These are phyloP conservation scores for Lasioglossum vierecki DNA, from an alignment of 2,888 invertebrate genomes.

Conservation along the genomic window DNA sequence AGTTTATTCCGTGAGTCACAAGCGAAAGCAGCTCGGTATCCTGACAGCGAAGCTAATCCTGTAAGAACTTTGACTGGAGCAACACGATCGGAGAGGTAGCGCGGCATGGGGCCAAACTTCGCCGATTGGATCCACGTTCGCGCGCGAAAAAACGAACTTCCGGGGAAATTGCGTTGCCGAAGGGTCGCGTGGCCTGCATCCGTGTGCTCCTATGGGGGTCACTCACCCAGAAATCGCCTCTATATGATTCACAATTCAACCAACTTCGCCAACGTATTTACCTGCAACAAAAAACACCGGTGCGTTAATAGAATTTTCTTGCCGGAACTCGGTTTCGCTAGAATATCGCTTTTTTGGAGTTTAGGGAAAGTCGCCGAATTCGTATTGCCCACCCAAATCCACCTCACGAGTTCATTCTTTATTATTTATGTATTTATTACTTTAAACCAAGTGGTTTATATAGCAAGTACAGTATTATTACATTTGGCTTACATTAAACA, in stretches of 20 bases:
- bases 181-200: background rate
- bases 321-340: background rate
- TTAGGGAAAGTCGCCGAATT: background rate
- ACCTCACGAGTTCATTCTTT: background rate
- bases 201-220: background rate
- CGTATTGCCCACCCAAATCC: background rate
- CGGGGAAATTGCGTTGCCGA: constrained; percentile 15
- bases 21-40: constrained; percentile 19
- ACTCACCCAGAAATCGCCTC: constrained; percentile 39
- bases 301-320: background rate
- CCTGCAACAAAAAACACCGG: constrained; percentile 73
- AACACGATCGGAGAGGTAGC: constrained; percentile 35
- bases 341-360: background rate
- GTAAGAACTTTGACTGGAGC: constrained; percentile 47
- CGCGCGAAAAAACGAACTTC: constrained; percentile 24
- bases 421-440: background rate
- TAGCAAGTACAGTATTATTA: no score
- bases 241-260: constrained; percentile 27
- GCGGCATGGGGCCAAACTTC: constrained; percentile 30
- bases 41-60: constrained; percentile 50
- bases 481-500: no score
- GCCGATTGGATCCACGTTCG: constrained; percentile 37
- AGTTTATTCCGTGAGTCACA: constrained; percentile 41
- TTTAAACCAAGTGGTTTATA: no score
- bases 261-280: constrained; percentile 63